A percentile compares a stretch with the other conserved stretches of the same genome.
Evolutionary conservation across 2,797 vertebrate species (phyloP).

Genomic region (Siniperca obscura): DNA sequence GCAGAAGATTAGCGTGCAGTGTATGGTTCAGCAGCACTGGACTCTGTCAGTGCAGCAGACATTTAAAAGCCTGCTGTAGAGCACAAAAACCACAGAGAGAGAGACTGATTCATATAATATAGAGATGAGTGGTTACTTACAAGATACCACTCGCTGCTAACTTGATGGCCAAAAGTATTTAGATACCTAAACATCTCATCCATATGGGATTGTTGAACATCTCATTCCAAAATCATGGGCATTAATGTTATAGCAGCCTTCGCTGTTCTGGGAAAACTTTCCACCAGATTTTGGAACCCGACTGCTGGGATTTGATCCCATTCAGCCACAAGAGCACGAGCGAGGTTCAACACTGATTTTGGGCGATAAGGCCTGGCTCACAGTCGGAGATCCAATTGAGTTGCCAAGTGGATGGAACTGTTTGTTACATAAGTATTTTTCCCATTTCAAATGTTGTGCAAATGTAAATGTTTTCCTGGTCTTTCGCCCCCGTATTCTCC

Average conservation of each 20-base stretch:
- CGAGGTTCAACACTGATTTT: neutral
- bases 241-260: neutral
- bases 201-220: neutral
- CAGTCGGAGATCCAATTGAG: no score
- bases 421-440: neutral
- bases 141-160: neutral
- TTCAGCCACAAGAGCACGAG: neutral
- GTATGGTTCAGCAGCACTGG: conserved; percentile 27
- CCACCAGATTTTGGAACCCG: neutral
- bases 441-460: conserved; percentile 36
- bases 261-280: neutral
- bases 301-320: neutral
- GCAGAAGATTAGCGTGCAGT: conserved; percentile 18
- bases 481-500: neutral
- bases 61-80: neutral
- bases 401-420: neutral
- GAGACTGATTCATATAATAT: neutral
- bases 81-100: neutral
- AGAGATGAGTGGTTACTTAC: neutral
- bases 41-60: conserved; percentile 36
- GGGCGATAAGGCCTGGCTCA: neutral
- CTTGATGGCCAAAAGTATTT: neutral
- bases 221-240: neutral
- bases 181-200: neutral
- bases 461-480: conserved; percentile 59